Evolutionary conservation across 2,797 vertebrate genomes (phyloP).

Genomic region (Onychomys leucogaster): DNA sequence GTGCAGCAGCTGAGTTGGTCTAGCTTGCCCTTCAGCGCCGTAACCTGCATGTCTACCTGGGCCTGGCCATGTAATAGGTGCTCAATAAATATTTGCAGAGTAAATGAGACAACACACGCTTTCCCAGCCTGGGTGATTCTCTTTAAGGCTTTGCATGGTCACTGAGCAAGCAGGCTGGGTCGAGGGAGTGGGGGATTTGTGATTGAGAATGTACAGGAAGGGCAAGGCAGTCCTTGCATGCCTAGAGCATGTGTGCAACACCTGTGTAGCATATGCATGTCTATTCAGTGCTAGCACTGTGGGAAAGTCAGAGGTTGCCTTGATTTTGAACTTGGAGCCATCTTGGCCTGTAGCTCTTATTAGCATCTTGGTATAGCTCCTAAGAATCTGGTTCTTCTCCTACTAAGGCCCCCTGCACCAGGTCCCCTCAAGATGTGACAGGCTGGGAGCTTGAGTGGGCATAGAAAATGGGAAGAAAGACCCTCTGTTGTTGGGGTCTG

Average conservation of each 20-base stretch:
- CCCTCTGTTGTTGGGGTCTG: background rate
- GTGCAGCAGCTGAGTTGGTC: accelerated
- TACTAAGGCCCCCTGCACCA: background rate
- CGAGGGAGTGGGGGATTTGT: too few species aligned
- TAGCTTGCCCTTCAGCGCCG: background rate
- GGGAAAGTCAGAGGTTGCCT: background rate
- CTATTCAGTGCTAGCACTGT: too few species aligned
- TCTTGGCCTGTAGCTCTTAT: background rate
- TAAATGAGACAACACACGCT: background rate
- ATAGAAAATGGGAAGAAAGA: accelerated
- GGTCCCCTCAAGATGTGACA: background rate
- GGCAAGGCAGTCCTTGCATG: background rate
- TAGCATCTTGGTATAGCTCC: background rate
- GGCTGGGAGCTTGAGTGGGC: background rate
- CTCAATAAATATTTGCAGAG: constrained; percentile 58
- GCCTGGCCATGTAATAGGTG: background rate
- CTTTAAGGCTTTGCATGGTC: background rate
- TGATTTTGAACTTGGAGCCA: background rate
- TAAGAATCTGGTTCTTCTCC: background rate
- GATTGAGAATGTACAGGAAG: background rate
- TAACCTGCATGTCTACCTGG: background rate
- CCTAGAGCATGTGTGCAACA: background rate
- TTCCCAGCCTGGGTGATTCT: background rate
- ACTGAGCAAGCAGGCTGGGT: background rate
- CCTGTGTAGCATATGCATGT: accelerated